Conservation (phyloP, 1,140 invertebrate genomes). For the Scaptomyza graminum region DNA sequence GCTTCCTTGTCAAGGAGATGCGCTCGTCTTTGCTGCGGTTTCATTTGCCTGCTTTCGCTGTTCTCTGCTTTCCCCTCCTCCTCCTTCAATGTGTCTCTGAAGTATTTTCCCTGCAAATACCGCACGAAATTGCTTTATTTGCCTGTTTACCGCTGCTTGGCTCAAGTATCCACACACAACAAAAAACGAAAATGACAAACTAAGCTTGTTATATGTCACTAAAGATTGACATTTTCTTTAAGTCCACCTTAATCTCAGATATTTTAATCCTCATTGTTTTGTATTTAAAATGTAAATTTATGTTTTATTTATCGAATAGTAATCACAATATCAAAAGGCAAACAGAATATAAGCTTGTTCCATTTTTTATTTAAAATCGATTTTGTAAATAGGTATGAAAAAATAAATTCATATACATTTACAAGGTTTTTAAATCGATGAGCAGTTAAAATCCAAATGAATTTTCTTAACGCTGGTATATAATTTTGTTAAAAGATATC, state of each 20-base stretch:
- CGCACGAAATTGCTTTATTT: constrained; percentile 52
- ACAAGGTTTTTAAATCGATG: too few species aligned
- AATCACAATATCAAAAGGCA: too few species aligned
- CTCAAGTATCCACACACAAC: constrained; percentile 15
- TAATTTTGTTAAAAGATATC: too few species aligned
- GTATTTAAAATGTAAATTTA: too few species aligned
- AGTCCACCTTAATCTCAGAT: neutral
- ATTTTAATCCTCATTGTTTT: neutral
- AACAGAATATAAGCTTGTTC: too few species aligned
- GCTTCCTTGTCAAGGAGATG: constrained; percentile 7
- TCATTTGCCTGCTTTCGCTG: neutral
- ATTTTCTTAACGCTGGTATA: too few species aligned
- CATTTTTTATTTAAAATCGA: too few species aligned
- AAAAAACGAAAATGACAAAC: constrained; percentile 13
- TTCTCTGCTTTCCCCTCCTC: neutral
- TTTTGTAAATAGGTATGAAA: too few species aligned
- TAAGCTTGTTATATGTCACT: constrained; percentile 32
- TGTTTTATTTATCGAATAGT: too few species aligned
- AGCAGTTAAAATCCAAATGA: too few species aligned
- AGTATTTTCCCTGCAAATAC: constrained; percentile 36
- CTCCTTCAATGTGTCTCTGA: constrained; percentile 22
- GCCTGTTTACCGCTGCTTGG: constrained; percentile 35
- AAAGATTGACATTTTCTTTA: constrained; percentile 9
- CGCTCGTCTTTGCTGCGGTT: constrained; percentile 28
- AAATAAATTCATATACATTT: too few species aligned